Conservation (phyloP, 2,888 invertebrate genomes). For the Lamproptera curius region DNA sequence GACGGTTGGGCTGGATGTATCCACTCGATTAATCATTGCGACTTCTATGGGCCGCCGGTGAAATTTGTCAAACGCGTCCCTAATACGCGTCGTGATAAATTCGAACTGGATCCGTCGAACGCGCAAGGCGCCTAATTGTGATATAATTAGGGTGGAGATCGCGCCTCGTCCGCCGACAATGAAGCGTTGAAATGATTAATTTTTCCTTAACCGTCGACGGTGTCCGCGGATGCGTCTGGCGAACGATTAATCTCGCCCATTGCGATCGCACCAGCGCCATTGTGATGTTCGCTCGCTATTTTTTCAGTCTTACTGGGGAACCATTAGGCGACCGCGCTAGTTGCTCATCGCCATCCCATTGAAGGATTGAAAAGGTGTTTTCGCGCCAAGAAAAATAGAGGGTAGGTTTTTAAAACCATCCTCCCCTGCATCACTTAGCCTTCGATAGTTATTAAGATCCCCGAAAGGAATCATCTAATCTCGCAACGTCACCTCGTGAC, state of each 20-base stretch:
- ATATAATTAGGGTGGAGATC: conserved; percentile 71
- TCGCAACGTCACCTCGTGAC: conserved; percentile 70
- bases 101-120: conserved; percentile 66
- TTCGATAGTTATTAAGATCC: conserved; percentile 70
- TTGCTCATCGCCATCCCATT: conserved; percentile 64
- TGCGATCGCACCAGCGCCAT: conserved; percentile 55
- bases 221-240: conserved; percentile 51
- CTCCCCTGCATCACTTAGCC: conserved; percentile 69
- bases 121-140: conserved; percentile 68
- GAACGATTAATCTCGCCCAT: conserved; percentile 75
- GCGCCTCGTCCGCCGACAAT: conserved; percentile 67
- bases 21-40: conserved; percentile 55
- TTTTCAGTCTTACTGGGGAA: conserved; percentile 73
- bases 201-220: conserved; percentile 55
- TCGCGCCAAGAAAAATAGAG: conserved; percentile 70
- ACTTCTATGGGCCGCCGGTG: conserved; percentile 54
- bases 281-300: conserved; percentile 68
- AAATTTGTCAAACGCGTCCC: conserved; percentile 36
- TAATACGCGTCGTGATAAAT: conserved; percentile 53
- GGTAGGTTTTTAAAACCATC: conserved; percentile 58
- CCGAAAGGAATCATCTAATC: conserved; percentile 72
- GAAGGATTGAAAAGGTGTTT: conserved; percentile 78
- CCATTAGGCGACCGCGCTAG: conserved; percentile 76
- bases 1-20: conserved; percentile 16
- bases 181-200: conserved; percentile 76